Conservation (phyloP, 2,113 vertebrate genomes). For the Ailuropoda melanoleuca region DNA sequence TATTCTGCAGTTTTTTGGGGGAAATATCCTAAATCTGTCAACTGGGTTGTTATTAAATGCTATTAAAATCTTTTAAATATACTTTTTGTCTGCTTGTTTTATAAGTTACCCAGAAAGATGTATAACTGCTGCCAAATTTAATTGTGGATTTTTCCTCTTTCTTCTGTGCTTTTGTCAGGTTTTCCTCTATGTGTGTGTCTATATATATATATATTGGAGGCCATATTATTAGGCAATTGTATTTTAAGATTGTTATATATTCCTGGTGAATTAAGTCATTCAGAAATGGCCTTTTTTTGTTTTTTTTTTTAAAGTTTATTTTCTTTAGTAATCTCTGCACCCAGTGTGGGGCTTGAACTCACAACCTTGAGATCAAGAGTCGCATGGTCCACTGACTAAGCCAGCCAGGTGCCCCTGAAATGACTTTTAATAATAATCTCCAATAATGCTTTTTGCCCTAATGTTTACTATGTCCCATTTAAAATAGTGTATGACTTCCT, state of each 20-base stretch:
- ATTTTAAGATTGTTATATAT: not conserved
- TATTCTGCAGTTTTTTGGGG: not conserved
- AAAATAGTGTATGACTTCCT: not conserved
- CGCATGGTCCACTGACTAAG: not conserved
- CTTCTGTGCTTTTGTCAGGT: not conserved
- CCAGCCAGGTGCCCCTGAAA: not conserved
- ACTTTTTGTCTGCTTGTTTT: not conserved
- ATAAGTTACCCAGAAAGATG: not conserved
- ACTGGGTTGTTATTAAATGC: not conserved
- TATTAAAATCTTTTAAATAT: not conserved
- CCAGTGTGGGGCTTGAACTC: not conserved
- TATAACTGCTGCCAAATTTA: not conserved
- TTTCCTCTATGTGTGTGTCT: not conserved
- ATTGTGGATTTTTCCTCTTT: not conserved
- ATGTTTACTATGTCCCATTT: not conserved
- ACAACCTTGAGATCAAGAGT: not conserved
- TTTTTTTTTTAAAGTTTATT: not conserved
- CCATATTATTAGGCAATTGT: not conserved
- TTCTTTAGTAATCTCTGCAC: not conserved
- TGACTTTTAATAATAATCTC: not conserved
- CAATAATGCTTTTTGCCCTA: not conserved
- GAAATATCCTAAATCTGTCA: not conserved
- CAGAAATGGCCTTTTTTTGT: not conserved
- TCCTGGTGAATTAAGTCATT: conserved; percentile 2
- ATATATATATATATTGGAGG: not conserved